Evolutionary conservation across 2,888 invertebrate genomes (phyloP), one percentile per base, ranked within the genome.

Genomic region (Hoplodrina blanda): DNA sequence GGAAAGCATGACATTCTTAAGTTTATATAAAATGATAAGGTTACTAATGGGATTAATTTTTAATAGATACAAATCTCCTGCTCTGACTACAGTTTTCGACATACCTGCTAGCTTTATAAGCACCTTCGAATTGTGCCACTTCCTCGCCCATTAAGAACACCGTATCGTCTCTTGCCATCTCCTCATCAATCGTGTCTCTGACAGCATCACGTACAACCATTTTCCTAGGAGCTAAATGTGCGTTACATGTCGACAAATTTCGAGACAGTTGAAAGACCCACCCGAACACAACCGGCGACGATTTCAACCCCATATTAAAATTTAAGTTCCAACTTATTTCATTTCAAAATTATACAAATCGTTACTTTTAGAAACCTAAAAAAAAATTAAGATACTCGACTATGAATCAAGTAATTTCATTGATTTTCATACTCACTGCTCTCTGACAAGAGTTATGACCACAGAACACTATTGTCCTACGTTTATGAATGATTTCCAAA

Each of bases 121-220:
- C 99, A 78, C 99, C 99, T 91, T 99, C 99, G 90, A 99, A 99
- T 94, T 98, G 97, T n/a, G 99, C 99, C 0, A 99, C 99, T 96
- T 99, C 99, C 93, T 99, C 99, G 53, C 99, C 99, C 78, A 99
- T 88, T 54, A 99, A 90, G 91, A 99, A 99, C 0, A 99, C 99
- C 73, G 96, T 97, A 44, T 99, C 99, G 91, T 99, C 99, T 74
- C 98, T 97, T 86, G 98, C 97, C 97, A 99, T 98, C 96, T 99
- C 99, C 91, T 99, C 99, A 91, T 99, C 99, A 90, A 99, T 96
- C 0, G 99, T 99, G 72, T 98, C 97, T 95, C 99, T 99, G 66
- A 99, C 96, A 69, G 99, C 99, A 97, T 99, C 99, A 90, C 99
- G 97, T 4, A 99, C 99, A 8, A 98, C 99, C 97, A 99, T 96